phyloP scores from a whole-genome alignment of 2,797 vertebrate genomes.

The Dendrocincla fuliginosa region DNA sequence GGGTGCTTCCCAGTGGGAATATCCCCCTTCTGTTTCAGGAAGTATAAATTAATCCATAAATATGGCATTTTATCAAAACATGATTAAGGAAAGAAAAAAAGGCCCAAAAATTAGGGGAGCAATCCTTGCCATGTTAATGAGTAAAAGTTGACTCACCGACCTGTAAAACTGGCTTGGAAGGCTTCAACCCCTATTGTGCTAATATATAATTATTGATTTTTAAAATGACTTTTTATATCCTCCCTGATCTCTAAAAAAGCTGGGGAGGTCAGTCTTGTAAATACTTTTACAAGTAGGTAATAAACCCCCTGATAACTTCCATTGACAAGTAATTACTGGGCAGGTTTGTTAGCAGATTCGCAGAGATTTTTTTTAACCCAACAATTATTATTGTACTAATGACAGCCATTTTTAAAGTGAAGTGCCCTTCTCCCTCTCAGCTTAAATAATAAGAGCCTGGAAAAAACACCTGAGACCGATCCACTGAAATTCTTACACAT shows the following conservation, averaged over 20 bases:
- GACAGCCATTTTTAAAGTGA: slow-evolving; percentile 53
- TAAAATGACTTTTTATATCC: slow-evolving; percentile 58
- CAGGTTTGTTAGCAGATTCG: slow-evolving; percentile 40
- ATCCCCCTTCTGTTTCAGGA: neutral
- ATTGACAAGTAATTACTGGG: slow-evolving; percentile 52
- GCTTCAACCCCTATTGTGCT: neutral
- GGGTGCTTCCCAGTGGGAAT: neutral
- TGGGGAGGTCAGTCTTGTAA: slow-evolving; percentile 53
- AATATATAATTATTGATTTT: slow-evolving; percentile 72
- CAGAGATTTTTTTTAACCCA: slow-evolving; percentile 32
- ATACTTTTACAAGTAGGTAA: slow-evolving; percentile 60
- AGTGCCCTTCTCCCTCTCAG: slow-evolving; percentile 28
- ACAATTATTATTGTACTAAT: slow-evolving; percentile 60
- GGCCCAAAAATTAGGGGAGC: neutral
- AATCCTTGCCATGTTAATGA: neutral
- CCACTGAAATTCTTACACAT: neutral
- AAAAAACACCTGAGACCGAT: slow-evolving; percentile 23
- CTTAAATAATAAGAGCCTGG: neutral
- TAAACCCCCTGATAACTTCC: slow-evolving; percentile 37
- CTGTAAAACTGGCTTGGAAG: slow-evolving; percentile 32
- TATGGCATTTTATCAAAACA: neutral
- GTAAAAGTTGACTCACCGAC: neutral
- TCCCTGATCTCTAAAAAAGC: slow-evolving; percentile 57
- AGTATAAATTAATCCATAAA: neutral
- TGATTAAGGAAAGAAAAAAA: neutral